A percentile compares a stretch with the other conserved stretches of the same genome.
phyloP scores from a whole-genome alignment of 2,888 invertebrate genomes.

The Agrochola macilenta region DNA sequence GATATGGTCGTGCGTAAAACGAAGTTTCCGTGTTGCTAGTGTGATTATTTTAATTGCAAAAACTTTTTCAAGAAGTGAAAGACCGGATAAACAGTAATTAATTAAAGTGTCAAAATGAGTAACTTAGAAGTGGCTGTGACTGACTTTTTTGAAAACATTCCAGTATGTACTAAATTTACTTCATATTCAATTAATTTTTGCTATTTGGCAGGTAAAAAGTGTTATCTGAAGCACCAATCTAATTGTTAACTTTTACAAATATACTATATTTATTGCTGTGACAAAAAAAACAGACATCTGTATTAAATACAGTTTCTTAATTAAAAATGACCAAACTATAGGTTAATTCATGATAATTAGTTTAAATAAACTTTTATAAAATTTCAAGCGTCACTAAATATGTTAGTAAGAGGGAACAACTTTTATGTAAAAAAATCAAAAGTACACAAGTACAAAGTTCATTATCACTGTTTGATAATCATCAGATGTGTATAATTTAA shows the following conservation, averaged over 20 bases:
- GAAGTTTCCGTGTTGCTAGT: slow-evolving; percentile 31
- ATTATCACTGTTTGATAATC: not conserved
- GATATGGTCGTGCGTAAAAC: slow-evolving; percentile 37
- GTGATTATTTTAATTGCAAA: slow-evolving; percentile 12
- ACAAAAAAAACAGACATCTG: not conserved
- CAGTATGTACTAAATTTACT: slow-evolving; percentile 74
- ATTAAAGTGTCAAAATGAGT: slow-evolving; percentile 72
- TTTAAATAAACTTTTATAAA: not conserved
- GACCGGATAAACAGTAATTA: slow-evolving; percentile 1
- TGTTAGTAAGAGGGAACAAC: not conserved
- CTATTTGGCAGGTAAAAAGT: not conserved
- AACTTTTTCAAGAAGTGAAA: slow-evolving; percentile 15
- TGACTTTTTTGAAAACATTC: slow-evolving; percentile 73
- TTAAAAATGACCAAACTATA: not conserved
- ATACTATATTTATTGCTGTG: not conserved
- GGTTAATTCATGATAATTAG: not conserved
- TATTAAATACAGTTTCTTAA: not conserved
- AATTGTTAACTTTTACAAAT: not conserved
- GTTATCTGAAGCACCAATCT: not conserved
- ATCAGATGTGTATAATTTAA: not conserved
- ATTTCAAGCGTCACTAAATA: not conserved
- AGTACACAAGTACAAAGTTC: not conserved
- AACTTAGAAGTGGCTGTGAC: slow-evolving; percentile 77
- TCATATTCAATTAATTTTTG: not conserved
- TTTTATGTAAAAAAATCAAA: not conserved